Base-by-base conservation (phyloP, 1,140 invertebrate genomes). In the Leptinotarsa texana region DNA sequence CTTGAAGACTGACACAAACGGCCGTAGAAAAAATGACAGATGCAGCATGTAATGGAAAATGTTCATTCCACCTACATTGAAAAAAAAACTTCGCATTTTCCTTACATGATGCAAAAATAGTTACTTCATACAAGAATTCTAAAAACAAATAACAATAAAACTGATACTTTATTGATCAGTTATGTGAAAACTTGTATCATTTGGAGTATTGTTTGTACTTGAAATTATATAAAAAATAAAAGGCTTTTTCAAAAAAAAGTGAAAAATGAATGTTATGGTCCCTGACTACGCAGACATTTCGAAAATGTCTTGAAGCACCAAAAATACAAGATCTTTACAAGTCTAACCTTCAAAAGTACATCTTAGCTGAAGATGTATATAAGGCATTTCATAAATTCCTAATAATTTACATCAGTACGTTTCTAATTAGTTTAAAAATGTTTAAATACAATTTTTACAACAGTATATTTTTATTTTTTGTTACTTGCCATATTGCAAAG, bases 271-370 rank as follows among this genome's bases (percentile, higher is more conserved):
- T 47, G 18, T 72, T 65, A 65, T 73, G 71, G 71, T 73, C 71
- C 70, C 71, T 73, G 61, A 73, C 71, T 73, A 72, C 33, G 42
- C 47, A 49, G 62, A 73, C 71, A 73, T 73, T 65, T 73, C 63
- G 6, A 61, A 70, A 73, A 73, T 65, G 71, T 65, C 61, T 65
- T 22, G 63, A 73, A 73, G 71, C 71, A 73, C 71, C 71, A 73
- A 73, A 42, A 71, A 65, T 73, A 65, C 33, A 22, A 72, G 62
- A 24, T 62, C 18, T 62, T 72, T 63, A 62, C 61, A 62, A 61
- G 21, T 22, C 27, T 61, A n/a, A 73, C 61, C 71, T 65, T 73
- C 47, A 65, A 63, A 66, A 65, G 61, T 73, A 72, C 69, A 72
- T 72, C 69, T 72, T 62, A 18, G 22, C 21, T 24, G n/a, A 72